Base-by-base conservation (phyloP, 2,888 invertebrate genomes). In the Eupithecia centaureata region DNA sequence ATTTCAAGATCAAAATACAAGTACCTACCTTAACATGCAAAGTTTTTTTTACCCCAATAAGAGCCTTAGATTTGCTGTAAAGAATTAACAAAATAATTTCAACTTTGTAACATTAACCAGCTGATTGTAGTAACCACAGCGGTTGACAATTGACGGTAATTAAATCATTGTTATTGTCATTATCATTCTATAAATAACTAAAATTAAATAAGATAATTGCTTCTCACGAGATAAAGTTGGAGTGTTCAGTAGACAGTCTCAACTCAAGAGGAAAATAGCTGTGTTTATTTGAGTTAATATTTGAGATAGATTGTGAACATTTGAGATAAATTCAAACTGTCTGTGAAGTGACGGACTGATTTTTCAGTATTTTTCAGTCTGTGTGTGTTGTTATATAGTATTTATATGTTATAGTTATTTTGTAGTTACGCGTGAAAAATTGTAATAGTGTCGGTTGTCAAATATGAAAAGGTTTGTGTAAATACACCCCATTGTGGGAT, bases 191-290 rank as follows among this genome's bases (percentile, higher is more conserved):
- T 52, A 52, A 52, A 52, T 52, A 52, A 30, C 56, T 10, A 25
- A 28, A 30, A 15, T 32, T 58, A 28, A 60, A 42, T 13, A 60
- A 30, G 60, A 47, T 60, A 28, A 42, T 47, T 28, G 18, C 47
- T 60, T 42, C 42, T 42, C 28, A 42, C 27, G 60, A 42, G 42
- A 60, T 38, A 30, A 60, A 25, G 12, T 13, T 22, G 13, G 18
- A 13, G 30, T 32, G 18, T 32, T 57, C 32, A 57, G 18, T 57
- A 33, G n/a, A 18, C 54, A 32, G 22, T 28, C 8, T 1, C 28
- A 30, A 57, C 18, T 57, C n/a, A 22, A 32, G 13, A 18, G 56
- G 32, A 57, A n/a, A 57, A 57, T 32, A 57, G 28, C 32, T 10
- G 25, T 22, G 12, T 51, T n/a, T n/a, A n/a, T n/a, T n/a, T n/a